Conservation (phyloP, 2,113 vertebrate species). For the Sphyrna mokarran region DNA sequence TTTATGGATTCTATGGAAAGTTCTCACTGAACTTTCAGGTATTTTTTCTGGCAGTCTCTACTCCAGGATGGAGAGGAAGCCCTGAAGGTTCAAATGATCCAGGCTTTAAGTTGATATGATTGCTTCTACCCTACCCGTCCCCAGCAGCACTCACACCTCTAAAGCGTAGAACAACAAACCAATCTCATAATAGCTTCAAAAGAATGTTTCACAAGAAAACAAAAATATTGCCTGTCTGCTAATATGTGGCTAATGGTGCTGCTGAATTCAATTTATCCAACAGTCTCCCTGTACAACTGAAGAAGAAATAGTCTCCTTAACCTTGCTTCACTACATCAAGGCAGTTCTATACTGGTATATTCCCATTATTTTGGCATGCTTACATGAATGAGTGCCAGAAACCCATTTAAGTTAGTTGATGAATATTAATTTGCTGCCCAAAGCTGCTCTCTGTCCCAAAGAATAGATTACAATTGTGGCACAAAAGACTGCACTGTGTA, state of each 20-base stretch:
- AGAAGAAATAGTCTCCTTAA: neutral
- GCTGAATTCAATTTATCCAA: neutral
- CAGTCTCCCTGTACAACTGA: neutral
- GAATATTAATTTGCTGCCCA: constrained; percentile 29
- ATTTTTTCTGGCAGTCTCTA: neutral
- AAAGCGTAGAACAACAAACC: neutral
- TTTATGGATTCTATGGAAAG: too few species aligned
- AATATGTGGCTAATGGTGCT: neutral
- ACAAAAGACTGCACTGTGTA: neutral
- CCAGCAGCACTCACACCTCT: neutral
- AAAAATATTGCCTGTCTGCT: neutral
- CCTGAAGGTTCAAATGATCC: neutral
- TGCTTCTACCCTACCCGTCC: neutral
- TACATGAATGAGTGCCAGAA: constrained; percentile 32
- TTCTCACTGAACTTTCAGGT: neutral
- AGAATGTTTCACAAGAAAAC: neutral
- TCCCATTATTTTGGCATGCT: neutral
- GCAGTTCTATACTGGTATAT: neutral
- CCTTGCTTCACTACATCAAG: neutral
- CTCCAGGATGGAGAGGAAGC: neutral
- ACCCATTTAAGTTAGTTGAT: constrained; percentile 21
- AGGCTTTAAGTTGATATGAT: neutral
- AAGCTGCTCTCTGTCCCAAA: neutral
- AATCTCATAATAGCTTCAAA: neutral
- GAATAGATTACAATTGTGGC: constrained; percentile 23